Conservation (phyloP, 23 tunicate genomes). For the Trididemnum clinides region DNA sequence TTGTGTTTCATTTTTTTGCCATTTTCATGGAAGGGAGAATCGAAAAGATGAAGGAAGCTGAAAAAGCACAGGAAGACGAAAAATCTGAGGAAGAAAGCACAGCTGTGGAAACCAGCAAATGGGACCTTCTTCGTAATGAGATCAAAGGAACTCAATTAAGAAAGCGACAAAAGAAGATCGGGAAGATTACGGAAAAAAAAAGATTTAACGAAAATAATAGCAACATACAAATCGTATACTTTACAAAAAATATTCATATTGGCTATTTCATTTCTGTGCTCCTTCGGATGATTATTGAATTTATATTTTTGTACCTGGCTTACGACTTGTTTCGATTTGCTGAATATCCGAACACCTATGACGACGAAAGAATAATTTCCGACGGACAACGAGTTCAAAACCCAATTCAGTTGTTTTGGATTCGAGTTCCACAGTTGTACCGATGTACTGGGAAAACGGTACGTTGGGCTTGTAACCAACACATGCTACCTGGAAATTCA, state of each 20-base stretch:
- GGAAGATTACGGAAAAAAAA: constrained; percentile 48
- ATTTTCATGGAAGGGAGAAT: constrained; percentile 42
- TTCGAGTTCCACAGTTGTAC: constrained; percentile 76
- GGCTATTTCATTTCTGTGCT: constrained; percentile 64
- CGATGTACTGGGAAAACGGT: constrained; percentile 69
- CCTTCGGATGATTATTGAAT: constrained; percentile 48
- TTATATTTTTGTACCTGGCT: constrained; percentile 59
- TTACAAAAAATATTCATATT: constrained; percentile 45
- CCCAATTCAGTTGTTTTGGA: constrained; percentile 63
- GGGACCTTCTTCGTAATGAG: constrained; percentile 4
- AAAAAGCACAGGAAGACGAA: constrained; percentile 28
- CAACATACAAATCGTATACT: constrained; percentile 30
- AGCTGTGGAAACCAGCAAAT: constrained; percentile 3
- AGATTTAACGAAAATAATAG: constrained; percentile 32
- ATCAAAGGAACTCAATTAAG: background rate
- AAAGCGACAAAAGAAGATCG: constrained; percentile 42
- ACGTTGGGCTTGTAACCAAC: constrained; percentile 84
- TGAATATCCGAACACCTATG: constrained; percentile 39
- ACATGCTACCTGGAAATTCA: constrained; percentile 57
- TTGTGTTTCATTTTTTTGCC: constrained; percentile 78
- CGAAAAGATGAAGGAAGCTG: constrained; percentile 48
- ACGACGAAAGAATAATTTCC: constrained; percentile 37
- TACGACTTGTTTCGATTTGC: constrained; percentile 76
- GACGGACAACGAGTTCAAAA: constrained; percentile 45
- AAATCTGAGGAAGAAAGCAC: background rate